These are phyloP conservation scores for Darevskia nairensis DNA, from an alignment of 2,797 vertebrate species.

Conservation along the genomic window DNA sequence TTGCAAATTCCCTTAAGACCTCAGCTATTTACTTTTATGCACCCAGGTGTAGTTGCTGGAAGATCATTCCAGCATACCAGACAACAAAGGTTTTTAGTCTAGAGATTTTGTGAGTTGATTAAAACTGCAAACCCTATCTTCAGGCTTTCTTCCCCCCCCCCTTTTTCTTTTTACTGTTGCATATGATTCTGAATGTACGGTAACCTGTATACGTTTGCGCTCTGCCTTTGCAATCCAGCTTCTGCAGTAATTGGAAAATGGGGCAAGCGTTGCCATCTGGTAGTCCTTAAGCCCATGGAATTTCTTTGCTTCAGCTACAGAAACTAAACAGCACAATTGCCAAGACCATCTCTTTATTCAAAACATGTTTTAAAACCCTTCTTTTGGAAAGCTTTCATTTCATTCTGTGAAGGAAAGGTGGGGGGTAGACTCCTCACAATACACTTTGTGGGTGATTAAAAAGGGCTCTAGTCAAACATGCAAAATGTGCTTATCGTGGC, in stretches of 20 bases:
- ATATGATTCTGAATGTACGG: background rate
- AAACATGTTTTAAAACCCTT: slow-evolving; percentile 21
- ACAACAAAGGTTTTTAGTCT: background rate
- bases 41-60: background rate
- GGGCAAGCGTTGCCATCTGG: slow-evolving; percentile 79
- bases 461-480: background rate
- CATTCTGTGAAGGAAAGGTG: background rate
- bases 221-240: background rate
- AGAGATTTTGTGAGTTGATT: background rate
- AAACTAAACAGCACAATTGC: slow-evolving; percentile 80
- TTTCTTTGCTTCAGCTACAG: slow-evolving; percentile 85
- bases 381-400: slow-evolving; percentile 12
- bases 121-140: background rate
- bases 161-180: background rate
- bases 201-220: background rate
- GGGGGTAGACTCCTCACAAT: background rate
- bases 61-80: background rate
- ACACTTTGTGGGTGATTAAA: background rate
- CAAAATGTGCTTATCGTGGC: background rate
- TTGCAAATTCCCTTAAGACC: background rate
- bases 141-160: background rate
- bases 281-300: slow-evolving; percentile 74
- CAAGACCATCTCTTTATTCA: slow-evolving; percentile 39
- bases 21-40: background rate
- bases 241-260: slow-evolving; percentile 15